Base-by-base conservation (phyloP, 2,113 vertebrate species). In the Corvus moneduloides region DNA sequence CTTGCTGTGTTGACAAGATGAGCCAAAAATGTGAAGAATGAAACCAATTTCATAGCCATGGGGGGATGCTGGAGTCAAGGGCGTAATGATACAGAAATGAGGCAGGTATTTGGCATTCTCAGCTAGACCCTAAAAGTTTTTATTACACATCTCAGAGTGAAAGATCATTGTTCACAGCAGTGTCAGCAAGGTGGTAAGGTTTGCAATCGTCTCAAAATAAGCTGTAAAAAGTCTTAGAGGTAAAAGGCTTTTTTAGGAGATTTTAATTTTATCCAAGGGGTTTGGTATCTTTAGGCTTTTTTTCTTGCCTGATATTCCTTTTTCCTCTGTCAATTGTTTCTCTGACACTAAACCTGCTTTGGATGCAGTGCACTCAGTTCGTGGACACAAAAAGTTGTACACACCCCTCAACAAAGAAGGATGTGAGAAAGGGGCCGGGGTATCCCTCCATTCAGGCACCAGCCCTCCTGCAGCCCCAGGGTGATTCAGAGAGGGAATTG, bases 201-300 rank as follows among this genome's bases (percentile, higher is more conserved):
- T 32, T 94, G 23, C 51, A 90, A 37, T 68, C 27, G n/a, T 81
- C 90, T 95, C 77, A 87, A 46, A 90, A 66, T 93, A 95, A 91
- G n/a, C 24, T 73, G 62, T 20, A 71, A 87, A 82, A 92, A 62
- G 21, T 51, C n/a, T 94, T 63, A 74, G 39, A 91, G 37, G 51
- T 69, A 66, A 37, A 52, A 78, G 5, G 8, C 22, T 96, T 95
- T 87, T 71, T 46, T 55, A 91, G 35, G 11, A 44, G 21, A 69
- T 21, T 81, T 46, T 44, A 8, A 69, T 81, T 77, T 90, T 64
- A 23, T 59, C 41, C 37, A 76, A 84, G 61, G 37, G 15, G 5
- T 5, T 73, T 39, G 67, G 3, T 51, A 41, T 30, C 55, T n/a
- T 55, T 19, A 51, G 22, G 49, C 44, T 72, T 48, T 39, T 89